Evolutionary conservation across 2,113 vertebrate species (phyloP).

Genomic region (Limnothrissa miodon): DNA sequence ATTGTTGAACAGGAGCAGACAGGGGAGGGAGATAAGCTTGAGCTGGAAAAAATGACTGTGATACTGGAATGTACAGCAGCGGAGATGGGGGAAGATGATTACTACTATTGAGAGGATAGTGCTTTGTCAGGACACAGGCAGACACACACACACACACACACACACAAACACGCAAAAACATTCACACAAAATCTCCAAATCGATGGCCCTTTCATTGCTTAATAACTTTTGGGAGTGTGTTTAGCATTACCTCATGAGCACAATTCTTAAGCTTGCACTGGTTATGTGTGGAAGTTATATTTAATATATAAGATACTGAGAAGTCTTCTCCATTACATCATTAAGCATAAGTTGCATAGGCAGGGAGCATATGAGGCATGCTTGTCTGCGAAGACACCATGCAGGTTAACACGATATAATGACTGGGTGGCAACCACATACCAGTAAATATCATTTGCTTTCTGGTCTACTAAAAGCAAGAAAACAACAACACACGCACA

Average conservation of each 20-base stretch:
- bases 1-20: background rate
- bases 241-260: too few species aligned
- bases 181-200: background rate
- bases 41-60: background rate
- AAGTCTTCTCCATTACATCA: too few species aligned
- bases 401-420: background rate
- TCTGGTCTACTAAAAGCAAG: background rate
- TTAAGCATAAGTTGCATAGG: background rate
- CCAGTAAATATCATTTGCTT: background rate
- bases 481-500: background rate
- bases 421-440: background rate
- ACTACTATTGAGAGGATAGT: background rate
- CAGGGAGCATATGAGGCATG: background rate
- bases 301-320: too few species aligned
- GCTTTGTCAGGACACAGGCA: background rate
- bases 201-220: background rate
- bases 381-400: background rate
- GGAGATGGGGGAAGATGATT: background rate
- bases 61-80: background rate
- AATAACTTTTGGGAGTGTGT: background rate
- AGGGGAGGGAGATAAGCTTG: background rate
- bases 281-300: too few species aligned
- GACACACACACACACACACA: background rate
- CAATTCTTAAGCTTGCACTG: too few species aligned
- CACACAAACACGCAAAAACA: background rate